These are phyloP conservation scores for Tinamus major DNA, from an alignment of 2,797 vertebrate genomes.

Conservation along the genomic window DNA sequence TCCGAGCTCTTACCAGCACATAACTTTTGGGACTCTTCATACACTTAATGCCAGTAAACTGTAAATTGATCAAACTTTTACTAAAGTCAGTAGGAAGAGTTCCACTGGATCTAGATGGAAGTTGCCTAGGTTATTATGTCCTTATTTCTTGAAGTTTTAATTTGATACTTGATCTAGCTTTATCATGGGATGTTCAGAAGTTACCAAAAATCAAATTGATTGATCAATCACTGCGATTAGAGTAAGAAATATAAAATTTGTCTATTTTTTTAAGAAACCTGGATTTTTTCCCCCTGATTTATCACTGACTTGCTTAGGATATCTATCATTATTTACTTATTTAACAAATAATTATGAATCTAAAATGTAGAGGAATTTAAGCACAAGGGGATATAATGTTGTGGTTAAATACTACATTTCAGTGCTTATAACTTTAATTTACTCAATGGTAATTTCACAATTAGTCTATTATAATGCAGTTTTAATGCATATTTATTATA, in stretches of 20 bases:
- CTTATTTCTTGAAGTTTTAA: neutral
- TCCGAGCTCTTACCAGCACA: neutral
- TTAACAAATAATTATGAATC: neutral
- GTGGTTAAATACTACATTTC: slow-evolving; percentile 12
- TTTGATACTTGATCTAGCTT: neutral
- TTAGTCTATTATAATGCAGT: slow-evolving; percentile 33
- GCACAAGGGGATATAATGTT: neutral
- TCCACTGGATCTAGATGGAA: neutral
- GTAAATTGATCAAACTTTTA: neutral
- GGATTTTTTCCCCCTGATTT: neutral
- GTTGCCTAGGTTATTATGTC: neutral
- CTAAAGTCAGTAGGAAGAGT: neutral
- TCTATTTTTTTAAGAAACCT: neutral
- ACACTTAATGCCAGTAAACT: neutral
- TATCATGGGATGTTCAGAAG: neutral
- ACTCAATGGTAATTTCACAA: slow-evolving; percentile 43
- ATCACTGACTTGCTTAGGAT: neutral
- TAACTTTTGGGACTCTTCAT: neutral
- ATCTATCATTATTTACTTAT: slow-evolving; percentile 36
- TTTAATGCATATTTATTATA: slow-evolving; percentile 46
- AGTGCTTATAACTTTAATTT: slow-evolving; percentile 35
- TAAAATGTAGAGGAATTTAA: slow-evolving; percentile 23
- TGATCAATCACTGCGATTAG: neutral
- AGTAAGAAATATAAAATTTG: neutral
- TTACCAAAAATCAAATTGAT: neutral